phyloP scores from a whole-genome alignment of 2,113 vertebrate genomes.

The Passer domesticus region DNA sequence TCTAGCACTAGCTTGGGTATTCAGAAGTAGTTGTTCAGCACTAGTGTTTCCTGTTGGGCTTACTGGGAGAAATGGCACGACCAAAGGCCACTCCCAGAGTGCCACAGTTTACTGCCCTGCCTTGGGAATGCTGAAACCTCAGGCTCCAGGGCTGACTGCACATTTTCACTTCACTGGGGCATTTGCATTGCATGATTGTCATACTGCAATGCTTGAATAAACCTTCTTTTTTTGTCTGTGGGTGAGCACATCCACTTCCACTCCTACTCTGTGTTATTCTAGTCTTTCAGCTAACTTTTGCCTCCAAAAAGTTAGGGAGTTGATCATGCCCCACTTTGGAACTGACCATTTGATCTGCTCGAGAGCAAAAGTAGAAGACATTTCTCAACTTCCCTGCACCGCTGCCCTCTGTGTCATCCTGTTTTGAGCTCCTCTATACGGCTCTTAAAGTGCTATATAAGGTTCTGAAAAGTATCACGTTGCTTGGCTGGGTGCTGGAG shows the following conservation, averaged over 20 bases:
- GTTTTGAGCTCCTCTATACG: neutral
- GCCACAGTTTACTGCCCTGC: neutral
- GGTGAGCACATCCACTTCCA: slow-evolving; percentile 6
- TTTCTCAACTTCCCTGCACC: neutral
- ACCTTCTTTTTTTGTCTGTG: slow-evolving; percentile 18
- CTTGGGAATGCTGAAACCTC: neutral
- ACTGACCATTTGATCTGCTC: slow-evolving; percentile 17
- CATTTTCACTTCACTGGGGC: neutral
- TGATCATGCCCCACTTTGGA: neutral
- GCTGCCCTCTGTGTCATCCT: neutral
- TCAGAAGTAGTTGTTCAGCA: neutral
- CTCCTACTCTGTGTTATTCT: slow-evolving; percentile 38
- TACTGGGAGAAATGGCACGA: neutral
- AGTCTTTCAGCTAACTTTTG: slow-evolving; percentile 29
- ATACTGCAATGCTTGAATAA: slow-evolving; percentile 32
- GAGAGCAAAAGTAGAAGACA: neutral
- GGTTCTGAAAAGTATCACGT: slow-evolving; percentile 30
- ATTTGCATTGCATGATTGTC: neutral
- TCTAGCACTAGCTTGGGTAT: neutral
- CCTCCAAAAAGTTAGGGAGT: neutral
- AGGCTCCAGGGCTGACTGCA: neutral
- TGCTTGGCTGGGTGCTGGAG: slow-evolving; percentile 25
- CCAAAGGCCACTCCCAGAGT: neutral
- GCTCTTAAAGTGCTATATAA: slow-evolving; percentile 32
- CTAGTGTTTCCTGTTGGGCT: neutral